These are phyloP conservation scores for Poecile atricapillus DNA, from an alignment of 2,113 vertebrate species.

Conservation along the genomic window DNA sequence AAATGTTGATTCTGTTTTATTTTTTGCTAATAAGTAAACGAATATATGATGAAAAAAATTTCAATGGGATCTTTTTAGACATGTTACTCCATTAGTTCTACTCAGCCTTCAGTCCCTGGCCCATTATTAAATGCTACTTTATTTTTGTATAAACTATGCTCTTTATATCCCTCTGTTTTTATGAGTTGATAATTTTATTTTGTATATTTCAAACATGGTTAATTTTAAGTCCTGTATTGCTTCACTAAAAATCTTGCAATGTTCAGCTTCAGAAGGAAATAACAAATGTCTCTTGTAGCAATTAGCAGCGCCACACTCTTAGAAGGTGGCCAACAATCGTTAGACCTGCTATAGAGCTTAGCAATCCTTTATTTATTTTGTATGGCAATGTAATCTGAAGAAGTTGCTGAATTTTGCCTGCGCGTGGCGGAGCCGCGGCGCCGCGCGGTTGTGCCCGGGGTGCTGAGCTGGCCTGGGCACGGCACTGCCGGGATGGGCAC, in stretches of 20 bases:
- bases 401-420: background rate
- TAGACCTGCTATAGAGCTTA: background rate
- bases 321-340: background rate
- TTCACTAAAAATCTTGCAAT: background rate
- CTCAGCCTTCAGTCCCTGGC: background rate
- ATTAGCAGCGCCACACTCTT: background rate
- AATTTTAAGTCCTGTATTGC: background rate
- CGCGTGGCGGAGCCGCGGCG: background rate
- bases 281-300: background rate
- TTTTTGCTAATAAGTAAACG: background rate
- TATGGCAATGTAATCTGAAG: background rate
- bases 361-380: conserved; percentile 14
- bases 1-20: background rate
- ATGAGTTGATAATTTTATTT: conserved; percentile 47
- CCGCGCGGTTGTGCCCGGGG: background rate
- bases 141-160: conserved; percentile 37
- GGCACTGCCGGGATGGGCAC: background rate
- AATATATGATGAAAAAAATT: background rate
- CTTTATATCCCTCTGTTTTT: conserved; percentile 35
- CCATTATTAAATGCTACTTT: conserved; percentile 33
- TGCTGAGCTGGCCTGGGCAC: background rate
- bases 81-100: background rate
- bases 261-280: background rate
- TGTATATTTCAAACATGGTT: conserved; percentile 17
- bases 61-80: background rate